Percentiles rank a stretch among this genome's conserved stretches.
Evolutionary conservation across 2,888 invertebrate species (phyloP).

Genomic region (Zygothrica quintamaculata): DNA sequence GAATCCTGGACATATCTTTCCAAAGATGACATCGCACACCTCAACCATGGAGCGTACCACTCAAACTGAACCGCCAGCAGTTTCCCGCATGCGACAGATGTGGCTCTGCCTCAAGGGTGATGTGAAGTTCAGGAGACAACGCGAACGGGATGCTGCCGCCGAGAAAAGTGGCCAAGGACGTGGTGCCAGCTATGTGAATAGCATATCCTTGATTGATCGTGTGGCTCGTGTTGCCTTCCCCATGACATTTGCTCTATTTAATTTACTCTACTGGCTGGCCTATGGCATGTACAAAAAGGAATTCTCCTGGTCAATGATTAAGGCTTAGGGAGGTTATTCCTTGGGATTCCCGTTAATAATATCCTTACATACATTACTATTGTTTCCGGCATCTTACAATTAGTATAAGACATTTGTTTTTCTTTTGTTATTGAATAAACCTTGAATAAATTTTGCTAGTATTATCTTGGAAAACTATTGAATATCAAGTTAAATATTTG

Average conservation of each 20-base stretch:
- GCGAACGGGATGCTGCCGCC: constrained; percentile 89
- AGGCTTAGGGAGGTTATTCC: constrained; percentile 55
- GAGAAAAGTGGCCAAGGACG: constrained; percentile 67
- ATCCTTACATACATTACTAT: no score
- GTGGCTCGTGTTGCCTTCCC: constrained; percentile 93
- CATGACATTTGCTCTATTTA: constrained; percentile 93
- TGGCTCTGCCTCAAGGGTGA: constrained; percentile 92
- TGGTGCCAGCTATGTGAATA: constrained; percentile 89
- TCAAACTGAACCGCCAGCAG: constrained; percentile 90
- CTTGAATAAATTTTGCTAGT: no score
- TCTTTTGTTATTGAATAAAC: no score
- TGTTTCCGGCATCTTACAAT: no score
- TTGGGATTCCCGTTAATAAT: no score
- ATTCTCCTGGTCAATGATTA: constrained; percentile 80
- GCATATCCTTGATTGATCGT: constrained; percentile 93
- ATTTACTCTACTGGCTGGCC: constrained; percentile 95
- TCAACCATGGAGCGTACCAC: constrained; percentile 92
- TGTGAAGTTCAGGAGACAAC: constrained; percentile 90
- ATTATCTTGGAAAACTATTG: no score
- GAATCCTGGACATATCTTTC: constrained; percentile 84
- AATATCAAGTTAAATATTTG: no score
- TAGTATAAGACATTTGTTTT: no score
- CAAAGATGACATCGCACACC: constrained; percentile 82
- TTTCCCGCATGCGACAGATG: constrained; percentile 92
- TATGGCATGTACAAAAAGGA: constrained; percentile 90